Evolutionary conservation across 2,888 invertebrate genomes (phyloP).

Genomic region (Erpobdella octoculata): DNA sequence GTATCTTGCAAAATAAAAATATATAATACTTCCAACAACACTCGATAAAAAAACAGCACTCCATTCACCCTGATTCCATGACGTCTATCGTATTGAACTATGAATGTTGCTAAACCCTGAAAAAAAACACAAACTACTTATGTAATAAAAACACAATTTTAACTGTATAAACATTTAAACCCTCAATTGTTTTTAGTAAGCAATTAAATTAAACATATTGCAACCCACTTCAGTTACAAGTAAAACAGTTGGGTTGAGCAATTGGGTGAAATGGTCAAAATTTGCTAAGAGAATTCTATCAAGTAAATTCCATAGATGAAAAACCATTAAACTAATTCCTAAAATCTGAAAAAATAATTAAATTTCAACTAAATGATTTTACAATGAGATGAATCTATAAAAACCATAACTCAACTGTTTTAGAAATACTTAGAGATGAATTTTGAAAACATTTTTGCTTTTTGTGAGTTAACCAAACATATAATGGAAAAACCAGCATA

Average conservation of each 20-base stretch:
- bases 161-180: too few relatives aligned
- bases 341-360: background rate
- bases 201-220: too few relatives aligned
- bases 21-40: background rate
- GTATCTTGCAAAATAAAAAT: too few relatives aligned
- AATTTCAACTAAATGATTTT: background rate
- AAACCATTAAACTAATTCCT: background rate
- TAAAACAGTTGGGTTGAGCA: background rate
- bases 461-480: background rate
- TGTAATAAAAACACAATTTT: too few relatives aligned
- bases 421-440: background rate
- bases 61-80: background rate
- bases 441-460: background rate
- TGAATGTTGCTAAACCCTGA: background rate
- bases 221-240: background rate
- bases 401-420: constrained; percentile 1
- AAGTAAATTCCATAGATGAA: background rate
- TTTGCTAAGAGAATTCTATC: background rate
- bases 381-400: background rate
- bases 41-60: background rate
- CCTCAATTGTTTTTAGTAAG: too few relatives aligned
- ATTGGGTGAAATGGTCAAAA: background rate
- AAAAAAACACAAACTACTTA: too few relatives aligned
- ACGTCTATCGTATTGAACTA: background rate
- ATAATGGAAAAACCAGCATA: background rate